Percentiles rank a stretch among this genome's conserved stretches.
Evolutionary conservation across 2,797 vertebrate genomes (phyloP).

Genomic region (Macroramphosus scolopax): DNA sequence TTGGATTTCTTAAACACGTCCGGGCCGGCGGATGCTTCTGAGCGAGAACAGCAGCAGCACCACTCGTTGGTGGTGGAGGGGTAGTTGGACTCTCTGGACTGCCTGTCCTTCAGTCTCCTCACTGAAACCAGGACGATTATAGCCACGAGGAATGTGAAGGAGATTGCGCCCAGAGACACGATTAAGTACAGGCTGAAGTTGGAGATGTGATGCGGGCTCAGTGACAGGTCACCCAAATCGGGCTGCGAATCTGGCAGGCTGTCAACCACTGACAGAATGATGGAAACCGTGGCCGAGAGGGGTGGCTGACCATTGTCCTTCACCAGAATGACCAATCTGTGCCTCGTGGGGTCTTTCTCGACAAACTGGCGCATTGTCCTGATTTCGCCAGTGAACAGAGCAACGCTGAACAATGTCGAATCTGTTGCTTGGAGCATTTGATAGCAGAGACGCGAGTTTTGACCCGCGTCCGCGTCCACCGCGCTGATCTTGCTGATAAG

Average conservation of each 20-base stretch:
- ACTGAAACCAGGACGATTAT: constrained; percentile 84
- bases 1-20: constrained; percentile 82
- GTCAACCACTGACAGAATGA: constrained; percentile 87
- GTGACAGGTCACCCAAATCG: constrained; percentile 81
- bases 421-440: constrained; percentile 83
- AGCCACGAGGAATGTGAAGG: constrained; percentile 85
- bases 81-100: constrained; percentile 60
- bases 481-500: constrained; percentile 82
- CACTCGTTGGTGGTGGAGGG: constrained; percentile 24
- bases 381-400: constrained; percentile 86
- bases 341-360: constrained; percentile 79
- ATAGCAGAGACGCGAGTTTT: constrained; percentile 86
- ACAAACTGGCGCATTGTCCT: constrained; percentile 82
- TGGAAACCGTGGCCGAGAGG: constrained; percentile 86
- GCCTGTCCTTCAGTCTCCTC: constrained; percentile 74
- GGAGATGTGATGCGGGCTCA: constrained; percentile 73
- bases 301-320: constrained; percentile 87
- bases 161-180: constrained; percentile 84
- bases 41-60: constrained; percentile 51
- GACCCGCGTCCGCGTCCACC: constrained; percentile 74
- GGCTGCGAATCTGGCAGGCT: constrained; percentile 81
- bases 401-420: constrained; percentile 82
- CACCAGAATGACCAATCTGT: constrained; percentile 84
- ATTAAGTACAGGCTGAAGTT: constrained; percentile 84
- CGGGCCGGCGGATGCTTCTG: constrained; percentile 53